A percentile compares a stretch with the other conserved stretches of the same genome.
Evolutionary conservation across 2,888 invertebrate species (phyloP).

Genomic region (Malachius bipustulatus): DNA sequence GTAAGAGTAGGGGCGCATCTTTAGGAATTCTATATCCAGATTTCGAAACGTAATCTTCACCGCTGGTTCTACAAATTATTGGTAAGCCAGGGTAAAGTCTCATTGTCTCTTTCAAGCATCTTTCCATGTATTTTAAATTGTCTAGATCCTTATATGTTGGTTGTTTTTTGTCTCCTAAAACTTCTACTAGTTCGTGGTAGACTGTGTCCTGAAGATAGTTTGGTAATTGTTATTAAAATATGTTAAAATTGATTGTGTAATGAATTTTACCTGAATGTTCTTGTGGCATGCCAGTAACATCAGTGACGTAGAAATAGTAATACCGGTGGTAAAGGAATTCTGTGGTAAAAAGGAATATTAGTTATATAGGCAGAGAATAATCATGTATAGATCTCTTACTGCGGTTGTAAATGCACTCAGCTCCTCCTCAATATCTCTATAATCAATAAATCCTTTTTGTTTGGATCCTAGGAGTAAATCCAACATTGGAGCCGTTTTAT

Average conservation of each 20-base stretch:
- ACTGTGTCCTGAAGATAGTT: conserved; percentile 18
- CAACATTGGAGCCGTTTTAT: too few species aligned
- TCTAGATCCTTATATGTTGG: conserved; percentile 27
- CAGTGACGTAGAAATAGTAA: conserved; percentile 19
- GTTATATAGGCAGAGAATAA: too few species aligned
- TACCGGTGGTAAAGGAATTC: too few species aligned
- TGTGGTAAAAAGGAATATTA: too few species aligned
- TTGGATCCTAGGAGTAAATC: too few species aligned
- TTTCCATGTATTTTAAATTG: conserved; percentile 32
- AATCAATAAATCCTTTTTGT: conserved; percentile 21
- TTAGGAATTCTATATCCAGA: conserved; percentile 38
- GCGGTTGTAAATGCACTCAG: conserved; percentile 20
- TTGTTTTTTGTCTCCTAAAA: conserved; percentile 21
- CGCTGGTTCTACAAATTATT: conserved; percentile 27
- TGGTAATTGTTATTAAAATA: too few species aligned
- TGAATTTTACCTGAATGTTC: conserved; percentile 22
- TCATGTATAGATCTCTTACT: conserved; percentile 26
- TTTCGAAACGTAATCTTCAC: conserved; percentile 23
- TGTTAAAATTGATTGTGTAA: too few species aligned
- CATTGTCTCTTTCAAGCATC: conserved; percentile 33
- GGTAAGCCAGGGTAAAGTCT: conserved; percentile 34
- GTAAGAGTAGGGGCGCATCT: conserved; percentile 41
- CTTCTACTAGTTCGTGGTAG: conserved; percentile 22
- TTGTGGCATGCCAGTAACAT: conserved; percentile 22
- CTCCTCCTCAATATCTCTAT: conserved; percentile 15